Percentiles rank a stretch among this genome's conserved stretches.
These are phyloP conservation scores for Ciconia stormi DNA, from an alignment of 2,113 vertebrate genomes.

Conservation along the genomic window DNA sequence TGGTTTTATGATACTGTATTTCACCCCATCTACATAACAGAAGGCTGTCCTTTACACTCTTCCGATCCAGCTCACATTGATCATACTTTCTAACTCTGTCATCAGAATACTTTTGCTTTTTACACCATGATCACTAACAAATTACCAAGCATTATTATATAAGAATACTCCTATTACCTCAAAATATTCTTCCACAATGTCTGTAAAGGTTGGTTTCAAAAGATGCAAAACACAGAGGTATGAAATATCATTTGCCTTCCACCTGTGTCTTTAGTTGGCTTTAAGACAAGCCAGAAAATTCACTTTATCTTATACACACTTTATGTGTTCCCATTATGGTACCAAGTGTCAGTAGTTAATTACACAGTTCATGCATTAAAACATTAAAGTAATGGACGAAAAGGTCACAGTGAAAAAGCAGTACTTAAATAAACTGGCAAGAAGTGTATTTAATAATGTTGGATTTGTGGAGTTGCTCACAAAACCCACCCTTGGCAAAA, in stretches of 20 bases:
- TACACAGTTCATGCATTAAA: neutral
- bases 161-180: neutral
- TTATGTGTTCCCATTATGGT: neutral
- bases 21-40: neutral
- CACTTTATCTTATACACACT: neutral
- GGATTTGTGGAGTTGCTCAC: neutral
- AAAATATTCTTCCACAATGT: neutral
- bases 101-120: neutral
- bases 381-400: neutral
- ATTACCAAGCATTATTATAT: neutral
- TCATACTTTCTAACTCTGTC: neutral
- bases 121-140: neutral
- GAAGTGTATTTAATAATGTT: neutral
- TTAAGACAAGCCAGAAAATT: neutral
- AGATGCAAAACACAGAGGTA: neutral
- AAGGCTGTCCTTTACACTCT: neutral
- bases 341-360: neutral
- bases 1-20: neutral
- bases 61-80: neutral
- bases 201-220: neutral
- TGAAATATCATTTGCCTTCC: neutral
- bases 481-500: neutral
- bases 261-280: neutral
- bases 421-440: neutral
- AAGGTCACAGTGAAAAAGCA: neutral